Base-by-base conservation (phyloP, 1,140 invertebrate species). In the Eueides isabella region DNA sequence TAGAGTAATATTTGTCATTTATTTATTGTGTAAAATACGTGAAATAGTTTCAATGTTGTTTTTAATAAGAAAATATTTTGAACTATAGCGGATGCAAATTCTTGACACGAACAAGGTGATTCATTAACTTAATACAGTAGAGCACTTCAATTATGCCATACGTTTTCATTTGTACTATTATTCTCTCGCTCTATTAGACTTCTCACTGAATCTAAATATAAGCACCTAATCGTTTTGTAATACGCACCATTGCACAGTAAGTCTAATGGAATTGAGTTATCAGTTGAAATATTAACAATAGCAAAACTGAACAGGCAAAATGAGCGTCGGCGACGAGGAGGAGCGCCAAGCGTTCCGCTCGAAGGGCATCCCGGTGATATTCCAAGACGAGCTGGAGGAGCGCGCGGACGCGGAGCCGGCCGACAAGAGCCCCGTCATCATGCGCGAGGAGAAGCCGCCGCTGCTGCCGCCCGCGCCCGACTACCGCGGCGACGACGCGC, bases 361-460 rank as follows among this genome's bases (percentile, higher is more conserved):
- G 77, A 98, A 98, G 92, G 97, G 97, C 61, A 97, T 98, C 80
- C 98, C 98, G 1, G 97, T 99, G 6, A 99, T 99, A 79, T 98
- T 99, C 90, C 96, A 97, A 88, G 98, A 99, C 91, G 98, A 99
- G 88, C 93, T 98, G 14, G 97, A 98, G 79, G 98, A 99, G 83
- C 97, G 98, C 85, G 97, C 96, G 1, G 92, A 93, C 67, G 72
- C 88, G 0, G 97, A 97, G 89, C 96, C 97, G 33, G 96, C 96
- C 31, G 97, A 98, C 81, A 98, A 98, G 93, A 96, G 96, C 44
- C 98, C 98, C 1, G 96, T 99, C 2, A 98, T 99, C 76, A 95
- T 98, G 89, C 97, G 98, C 78, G 98, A 98, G 78, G 98, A 98
- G 85, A 98, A 98, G 86, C 98, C 98, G 30, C 98, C 98, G 0